phyloP scores from a whole-genome alignment of 1,140 invertebrate genomes.

The Papilio polytes region DNA sequence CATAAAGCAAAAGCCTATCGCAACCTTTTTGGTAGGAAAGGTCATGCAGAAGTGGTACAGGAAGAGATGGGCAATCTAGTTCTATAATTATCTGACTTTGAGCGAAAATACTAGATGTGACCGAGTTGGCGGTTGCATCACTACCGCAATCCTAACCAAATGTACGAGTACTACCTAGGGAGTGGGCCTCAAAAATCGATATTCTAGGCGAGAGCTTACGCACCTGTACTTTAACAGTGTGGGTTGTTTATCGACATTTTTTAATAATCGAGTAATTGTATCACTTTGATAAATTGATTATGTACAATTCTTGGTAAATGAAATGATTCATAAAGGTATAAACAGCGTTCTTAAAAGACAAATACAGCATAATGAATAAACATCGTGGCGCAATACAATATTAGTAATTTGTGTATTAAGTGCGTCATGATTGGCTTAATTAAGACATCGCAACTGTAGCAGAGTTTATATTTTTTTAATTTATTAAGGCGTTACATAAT shows the following conservation, averaged over 20 bases:
- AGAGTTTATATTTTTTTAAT: background rate
- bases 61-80: constrained; percentile 31
- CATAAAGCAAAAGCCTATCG: background rate
- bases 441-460: background rate
- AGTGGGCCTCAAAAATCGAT: constrained; percentile 35
- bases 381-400: constrained; percentile 7
- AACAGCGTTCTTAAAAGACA: constrained; percentile 12
- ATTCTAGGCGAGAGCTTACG: background rate
- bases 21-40: constrained; percentile 11
- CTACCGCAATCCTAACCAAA: constrained; percentile 53
- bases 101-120: constrained; percentile 59
- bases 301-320: constrained; percentile 4
- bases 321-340: constrained; percentile 22
- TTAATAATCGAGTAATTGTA: background rate
- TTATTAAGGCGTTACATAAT: background rate
- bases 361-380: constrained; percentile 17
- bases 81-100: constrained; percentile 49
- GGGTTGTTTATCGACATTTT: background rate
- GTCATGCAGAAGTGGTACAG: constrained; percentile 37
- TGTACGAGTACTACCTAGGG: background rate
- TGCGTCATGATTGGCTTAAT: background rate
- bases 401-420: background rate
- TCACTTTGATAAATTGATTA: background rate
- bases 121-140: constrained; percentile 63
- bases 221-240: background rate